Percentiles rank a stretch among this genome's conserved stretches.
Conservation (phyloP, 2,888 invertebrate genomes). For the Smittia aterrima region DNA sequence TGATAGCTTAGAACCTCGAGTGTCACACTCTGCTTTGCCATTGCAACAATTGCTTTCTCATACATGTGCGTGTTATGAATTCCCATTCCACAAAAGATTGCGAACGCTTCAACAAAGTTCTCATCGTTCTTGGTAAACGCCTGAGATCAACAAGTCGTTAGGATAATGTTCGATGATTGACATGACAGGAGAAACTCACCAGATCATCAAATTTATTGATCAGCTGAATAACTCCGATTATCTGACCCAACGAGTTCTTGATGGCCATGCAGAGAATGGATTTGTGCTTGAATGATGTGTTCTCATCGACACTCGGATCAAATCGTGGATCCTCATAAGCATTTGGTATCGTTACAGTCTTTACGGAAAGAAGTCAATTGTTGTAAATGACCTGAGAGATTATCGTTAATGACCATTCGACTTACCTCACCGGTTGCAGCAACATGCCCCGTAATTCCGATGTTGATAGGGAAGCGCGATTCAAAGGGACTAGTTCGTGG, state of each 20-base stretch:
- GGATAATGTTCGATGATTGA: not conserved
- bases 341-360: constrained; percentile 89
- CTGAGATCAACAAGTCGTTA: constrained; percentile 43
- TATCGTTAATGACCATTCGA: not conserved
- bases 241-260: constrained; percentile 86
- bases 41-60: constrained; percentile 90
- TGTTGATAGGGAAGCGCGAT: constrained; percentile 90
- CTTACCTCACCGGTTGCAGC: constrained; percentile 90
- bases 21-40: constrained; percentile 95
- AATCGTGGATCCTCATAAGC: constrained; percentile 86
- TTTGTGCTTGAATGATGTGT: constrained; percentile 78
- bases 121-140: constrained; percentile 93
- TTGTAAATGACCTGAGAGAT: not conserved
- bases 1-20: constrained; percentile 91
- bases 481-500: constrained; percentile 83
- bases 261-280: constrained; percentile 95
- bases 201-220: constrained; percentile 91
- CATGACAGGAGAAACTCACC: constrained; percentile 46
- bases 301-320: constrained; percentile 82
- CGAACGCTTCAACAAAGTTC: constrained; percentile 95
- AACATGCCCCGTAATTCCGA: constrained; percentile 92
- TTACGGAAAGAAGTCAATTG: not conserved
- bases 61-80: constrained; percentile 97
- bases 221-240: constrained; percentile 90
- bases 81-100: constrained; percentile 96